Percentiles rank a stretch among this genome's conserved stretches.
phyloP scores from a whole-genome alignment of 2,888 invertebrate genomes.

The Hirtodrosophila trivittata region DNA sequence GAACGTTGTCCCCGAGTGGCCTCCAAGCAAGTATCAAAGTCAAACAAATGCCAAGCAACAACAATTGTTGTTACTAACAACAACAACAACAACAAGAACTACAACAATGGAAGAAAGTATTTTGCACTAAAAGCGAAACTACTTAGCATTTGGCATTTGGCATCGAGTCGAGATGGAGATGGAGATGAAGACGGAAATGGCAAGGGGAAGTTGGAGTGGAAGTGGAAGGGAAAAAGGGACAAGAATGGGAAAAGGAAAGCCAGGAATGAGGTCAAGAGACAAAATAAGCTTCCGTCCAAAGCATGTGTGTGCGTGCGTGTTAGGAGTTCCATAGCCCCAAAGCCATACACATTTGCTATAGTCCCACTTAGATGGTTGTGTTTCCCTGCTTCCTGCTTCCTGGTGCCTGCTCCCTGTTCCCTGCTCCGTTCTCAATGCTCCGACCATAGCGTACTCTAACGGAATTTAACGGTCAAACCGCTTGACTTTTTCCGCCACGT shows the following conservation, averaged over 20 bases:
- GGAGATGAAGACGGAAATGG: constrained; percentile 21
- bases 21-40: constrained; percentile 55
- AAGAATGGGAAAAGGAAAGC: constrained; percentile 25
- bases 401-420: constrained; percentile 9
- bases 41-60: constrained; percentile 44
- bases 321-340: constrained; percentile 2
- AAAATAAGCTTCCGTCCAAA: constrained; percentile 68
- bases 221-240: constrained; percentile 10
- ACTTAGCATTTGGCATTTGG: constrained; percentile 71
- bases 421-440: neutral
- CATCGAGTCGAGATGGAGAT: constrained; percentile 22
- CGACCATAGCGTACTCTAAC: constrained; percentile 19
- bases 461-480: constrained; percentile 74
- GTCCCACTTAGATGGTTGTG: constrained; percentile 34
- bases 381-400: constrained; percentile 21
- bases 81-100: constrained; percentile 22
- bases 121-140: constrained; percentile 77
- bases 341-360: constrained; percentile 16
- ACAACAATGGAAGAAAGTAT: constrained; percentile 41
- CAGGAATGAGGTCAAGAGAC: constrained; percentile 74
- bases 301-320: constrained; percentile 17
- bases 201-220: constrained; percentile 2
- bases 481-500: constrained; percentile 65
- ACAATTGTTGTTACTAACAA: constrained; percentile 5
- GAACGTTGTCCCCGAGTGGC: constrained; percentile 31